Percentiles rank a stretch among this genome's conserved stretches.
Evolutionary conservation across 2,888 invertebrate species (phyloP).

Genomic region (Apotomis turbidana): DNA sequence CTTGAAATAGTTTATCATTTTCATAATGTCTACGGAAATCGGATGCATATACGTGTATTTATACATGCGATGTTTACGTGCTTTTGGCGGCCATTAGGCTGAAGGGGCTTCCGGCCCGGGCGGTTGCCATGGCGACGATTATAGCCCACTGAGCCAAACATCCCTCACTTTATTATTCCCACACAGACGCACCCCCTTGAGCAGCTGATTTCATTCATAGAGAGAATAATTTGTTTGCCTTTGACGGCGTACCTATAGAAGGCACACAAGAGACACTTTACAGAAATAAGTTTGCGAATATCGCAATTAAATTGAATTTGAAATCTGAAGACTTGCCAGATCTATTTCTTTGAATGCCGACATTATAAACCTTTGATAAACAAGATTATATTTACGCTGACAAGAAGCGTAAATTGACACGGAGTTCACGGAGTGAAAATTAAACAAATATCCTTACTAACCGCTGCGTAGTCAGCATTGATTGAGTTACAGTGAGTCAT

Average conservation of each 20-base stretch:
- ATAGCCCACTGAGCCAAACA: conserved; percentile 54
- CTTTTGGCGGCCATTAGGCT: conserved; percentile 44
- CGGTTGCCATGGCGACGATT: conserved; percentile 63
- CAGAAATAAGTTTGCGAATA: conserved; percentile 12
- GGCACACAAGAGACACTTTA: conserved; percentile 1
- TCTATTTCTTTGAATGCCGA: conserved; percentile 5
- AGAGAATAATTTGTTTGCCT: conserved; percentile 46
- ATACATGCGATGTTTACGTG: conserved; percentile 23
- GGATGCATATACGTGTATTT: neutral
- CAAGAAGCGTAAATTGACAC: conserved; percentile 12
- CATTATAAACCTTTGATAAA: conserved; percentile 5
- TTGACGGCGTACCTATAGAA: conserved; percentile 35
- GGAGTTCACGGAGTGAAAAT: conserved; percentile 8
- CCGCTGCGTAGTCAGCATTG: neutral
- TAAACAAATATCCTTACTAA: conserved; percentile 20
- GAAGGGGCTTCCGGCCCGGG: conserved; percentile 58
- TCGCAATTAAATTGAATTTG: neutral
- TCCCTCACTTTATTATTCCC: conserved; percentile 63
- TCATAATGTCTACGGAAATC: conserved; percentile 13
- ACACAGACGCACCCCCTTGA: conserved; percentile 56
- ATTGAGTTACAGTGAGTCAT: conserved; percentile 24
- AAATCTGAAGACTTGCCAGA: neutral
- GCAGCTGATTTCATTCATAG: conserved; percentile 74
- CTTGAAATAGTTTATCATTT: conserved; percentile 1
- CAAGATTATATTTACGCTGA: conserved; percentile 26